Percentiles rank a stretch among this genome's conserved stretches.
These are phyloP conservation scores for Myopa testacea DNA, from an alignment of 2,888 invertebrate species.

Conservation along the genomic window DNA sequence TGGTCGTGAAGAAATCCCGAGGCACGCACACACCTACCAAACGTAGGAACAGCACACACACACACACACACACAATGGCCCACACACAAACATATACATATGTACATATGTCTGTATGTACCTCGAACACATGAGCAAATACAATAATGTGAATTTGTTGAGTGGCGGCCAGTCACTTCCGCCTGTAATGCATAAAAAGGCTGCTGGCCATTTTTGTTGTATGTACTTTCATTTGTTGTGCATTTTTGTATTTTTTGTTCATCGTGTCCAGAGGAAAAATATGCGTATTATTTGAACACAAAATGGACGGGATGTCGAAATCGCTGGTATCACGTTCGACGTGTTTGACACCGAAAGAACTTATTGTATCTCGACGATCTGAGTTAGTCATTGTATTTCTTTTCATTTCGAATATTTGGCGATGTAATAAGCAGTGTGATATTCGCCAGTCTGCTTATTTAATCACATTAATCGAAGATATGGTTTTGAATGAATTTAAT, in stretches of 20 bases:
- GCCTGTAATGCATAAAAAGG: constrained; percentile 46
- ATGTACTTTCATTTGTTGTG: constrained; percentile 14
- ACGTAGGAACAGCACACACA: neutral
- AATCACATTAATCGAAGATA: no score
- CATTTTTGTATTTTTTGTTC: neutral
- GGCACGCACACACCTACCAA: neutral
- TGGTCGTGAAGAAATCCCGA: neutral
- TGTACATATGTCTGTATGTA: neutral
- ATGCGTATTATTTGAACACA: constrained; percentile 30
- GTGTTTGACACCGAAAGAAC: neutral
- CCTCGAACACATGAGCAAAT: constrained; percentile 25
- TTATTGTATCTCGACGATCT: neutral
- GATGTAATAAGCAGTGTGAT: no score
- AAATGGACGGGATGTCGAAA: constrained; percentile 4
- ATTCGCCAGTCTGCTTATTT: no score
- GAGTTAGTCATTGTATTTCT: neutral
- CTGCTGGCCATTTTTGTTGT: constrained; percentile 33
- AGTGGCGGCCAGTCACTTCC: constrained; percentile 49
- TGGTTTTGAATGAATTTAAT: no score
- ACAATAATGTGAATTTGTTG: constrained; percentile 49
- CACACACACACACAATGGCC: constrained; percentile 2
- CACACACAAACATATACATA: neutral
- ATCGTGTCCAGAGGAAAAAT: neutral
- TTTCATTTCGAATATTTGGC: no score
- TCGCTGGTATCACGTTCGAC: no score